Percentiles rank a stretch among this genome's conserved stretches.
Conservation (phyloP, 2,113 vertebrate species). For the Passer montanus region DNA sequence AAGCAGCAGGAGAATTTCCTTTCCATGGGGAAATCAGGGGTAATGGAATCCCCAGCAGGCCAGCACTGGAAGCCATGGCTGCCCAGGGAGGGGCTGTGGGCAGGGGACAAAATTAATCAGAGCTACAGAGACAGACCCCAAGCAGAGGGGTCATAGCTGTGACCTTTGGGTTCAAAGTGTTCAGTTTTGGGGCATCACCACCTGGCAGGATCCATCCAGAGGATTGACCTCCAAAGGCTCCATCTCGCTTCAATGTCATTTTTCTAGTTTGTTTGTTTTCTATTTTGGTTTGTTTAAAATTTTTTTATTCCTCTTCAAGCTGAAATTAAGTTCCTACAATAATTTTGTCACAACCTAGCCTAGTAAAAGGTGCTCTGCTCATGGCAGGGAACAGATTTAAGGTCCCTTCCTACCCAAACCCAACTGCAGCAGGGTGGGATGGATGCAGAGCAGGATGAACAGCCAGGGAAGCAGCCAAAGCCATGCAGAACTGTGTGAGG, state of each 20-base stretch:
- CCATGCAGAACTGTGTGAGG: not conserved
- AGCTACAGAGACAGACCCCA: not conserved
- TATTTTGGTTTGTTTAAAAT: not conserved
- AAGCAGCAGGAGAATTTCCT: not conserved
- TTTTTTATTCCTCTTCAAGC: not conserved
- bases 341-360: not conserved
- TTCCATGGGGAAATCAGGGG: not conserved
- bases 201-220: not conserved
- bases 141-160: not conserved
- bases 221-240: not conserved
- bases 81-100: accelerated
- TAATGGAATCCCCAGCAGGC: not conserved
- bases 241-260: accelerated
- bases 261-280: not conserved
- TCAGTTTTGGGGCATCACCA: not conserved
- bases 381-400: not conserved
- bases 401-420: not conserved
- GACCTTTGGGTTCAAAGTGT: not conserved
- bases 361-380: not conserved
- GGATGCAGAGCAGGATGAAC: not conserved
- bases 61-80: not conserved
- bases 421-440: not conserved
- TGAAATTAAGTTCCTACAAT: not conserved
- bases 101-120: not conserved
- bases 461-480: not conserved